Base-by-base conservation (phyloP, 2,797 vertebrate species). In the Leptodactylus fallax region DNA sequence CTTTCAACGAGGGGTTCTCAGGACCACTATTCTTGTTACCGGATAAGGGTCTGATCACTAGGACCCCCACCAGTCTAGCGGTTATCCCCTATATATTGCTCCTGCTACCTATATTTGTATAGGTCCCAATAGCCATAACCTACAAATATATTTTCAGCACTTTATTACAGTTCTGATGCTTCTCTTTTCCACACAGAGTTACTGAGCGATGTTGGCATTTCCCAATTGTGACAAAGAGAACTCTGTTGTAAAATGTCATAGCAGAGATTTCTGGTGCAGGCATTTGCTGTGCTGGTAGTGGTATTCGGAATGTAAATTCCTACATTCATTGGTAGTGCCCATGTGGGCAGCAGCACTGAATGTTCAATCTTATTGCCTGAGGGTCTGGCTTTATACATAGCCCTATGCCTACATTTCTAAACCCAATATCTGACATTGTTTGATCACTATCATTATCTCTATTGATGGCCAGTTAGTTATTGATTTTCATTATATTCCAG, bases 201-300 rank as follows among this genome's bases (percentile, higher is more conserved):
- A 14, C 19, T 84, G 36, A n/a, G n/a, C 36, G 19, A 85, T 61
- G 27, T 27, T 27, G 11, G 19, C 27, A 51, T 88, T 61, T 67
- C 61, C 23, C 12, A 27, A 4, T 14, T 25, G 14, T 16, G 56
- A 88, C 83, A 88, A 74, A 63, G 87, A 63, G 19, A 53, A 47
- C 23, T 53, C 56, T 88, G 87, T 88, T 27, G 7, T 51, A 49
- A 82, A 88, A 89, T 89, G 83, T 85, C 87, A 89, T 14, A 65
- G 51, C 65, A 56, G 61, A 58, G 79, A 27, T n/a, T 63, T 76
- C 45, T 65, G 49, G 78, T 51, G n/a, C 51, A 76, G 67, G 87
- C 87, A 81, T 11, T 63, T 51, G 13, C 5, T 17, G n/a, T 27
- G 13, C 19, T 76, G 47, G 67, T 16, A 65, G 25, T 85, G 65